Base-by-base conservation (phyloP, 2,888 invertebrate species). In the Hydriomena furcata region DNA sequence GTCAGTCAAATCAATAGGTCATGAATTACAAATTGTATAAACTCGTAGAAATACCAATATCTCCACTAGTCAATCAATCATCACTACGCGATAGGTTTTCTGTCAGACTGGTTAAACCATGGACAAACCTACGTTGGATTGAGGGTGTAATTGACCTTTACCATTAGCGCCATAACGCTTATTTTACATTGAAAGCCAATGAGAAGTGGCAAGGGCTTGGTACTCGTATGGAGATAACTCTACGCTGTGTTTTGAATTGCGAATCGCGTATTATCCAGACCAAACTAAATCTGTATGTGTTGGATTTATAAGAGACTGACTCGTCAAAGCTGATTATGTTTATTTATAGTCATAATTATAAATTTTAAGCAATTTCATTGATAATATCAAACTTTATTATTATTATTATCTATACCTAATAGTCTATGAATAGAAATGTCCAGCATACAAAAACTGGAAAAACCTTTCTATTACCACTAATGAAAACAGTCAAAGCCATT, bases 191-290 rank as follows among this genome's bases (percentile, higher is more conserved):
- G 5, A 7, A 8, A 7, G 1, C 1, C 2, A 20, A n/a, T 31
- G 3, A 7, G 11, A 7, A 41, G 51, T 45, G 45, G 36, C 20
- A 31, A 8, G 30, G 31, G 13, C 12, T 10, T n/a, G 20, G 7
- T 69, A 60, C 55, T 52, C 67, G 62, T 71, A 73, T 69, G 74
- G 61, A 62, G 66, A 66, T 72, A 65, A 63, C 64, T 76, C 62
- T 66, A 61, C 51, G 64, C 67, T 69, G n/a, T 65, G 64, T 66
- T 71, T 68, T 65, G 69, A 66, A 72, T 71, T 65, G 60, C 50
- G 59, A 62, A 64, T 63, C 58, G 57, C 52, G 56, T 52, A 45
- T 41, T 46, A 52, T 46, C 41, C 31, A 42, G 27, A 42, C 38
- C 24, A 30, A 40, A 43, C 24, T 57, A 49, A 59, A 63, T 61